phyloP scores from a whole-genome alignment of 1,140 invertebrate species.

The Cydia fagiglandana region DNA sequence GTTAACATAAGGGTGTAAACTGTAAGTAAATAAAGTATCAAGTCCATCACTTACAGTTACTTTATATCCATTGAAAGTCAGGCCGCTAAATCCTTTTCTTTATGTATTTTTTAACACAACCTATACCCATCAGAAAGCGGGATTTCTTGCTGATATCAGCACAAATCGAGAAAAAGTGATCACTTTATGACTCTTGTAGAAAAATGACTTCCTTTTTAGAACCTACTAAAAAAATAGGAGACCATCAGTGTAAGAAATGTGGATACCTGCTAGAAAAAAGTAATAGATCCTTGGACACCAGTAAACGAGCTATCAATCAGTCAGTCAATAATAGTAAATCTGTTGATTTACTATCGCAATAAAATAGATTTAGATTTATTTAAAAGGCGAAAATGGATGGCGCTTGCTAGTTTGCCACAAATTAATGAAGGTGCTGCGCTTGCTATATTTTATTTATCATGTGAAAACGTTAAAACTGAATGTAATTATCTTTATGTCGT shows the following conservation, averaged over 20 bases:
- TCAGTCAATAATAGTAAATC: neutral
- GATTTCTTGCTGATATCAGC: too few relatives aligned
- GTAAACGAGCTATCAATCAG: constrained; percentile 24
- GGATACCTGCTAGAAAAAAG: neutral
- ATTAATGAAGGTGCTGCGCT: neutral
- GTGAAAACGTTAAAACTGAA: neutral
- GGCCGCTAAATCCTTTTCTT: too few relatives aligned
- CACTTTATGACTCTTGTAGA: neutral
- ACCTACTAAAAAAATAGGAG: neutral
- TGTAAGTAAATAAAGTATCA: too few relatives aligned
- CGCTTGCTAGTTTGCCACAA: neutral
- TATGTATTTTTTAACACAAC: too few relatives aligned
- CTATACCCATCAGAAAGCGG: too few relatives aligned
- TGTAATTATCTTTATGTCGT: too few relatives aligned
- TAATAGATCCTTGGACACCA: neutral
- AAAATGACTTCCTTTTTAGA: neutral
- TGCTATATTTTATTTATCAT: neutral
- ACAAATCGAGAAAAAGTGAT: neutral
- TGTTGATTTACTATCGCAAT: constrained; percentile 1
- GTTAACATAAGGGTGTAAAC: too few relatives aligned
- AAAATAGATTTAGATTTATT: constrained; percentile 8
- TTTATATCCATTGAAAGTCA: too few relatives aligned
- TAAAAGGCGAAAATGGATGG: constrained; percentile 11
- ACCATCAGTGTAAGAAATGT: neutral
- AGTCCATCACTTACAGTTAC: too few relatives aligned